A percentile compares a stretch with the other conserved stretches of the same genome.
These are phyloP conservation scores for Sisor rabdophorus DNA, from an alignment of 2,113 vertebrate genomes.

Conservation along the genomic window DNA sequence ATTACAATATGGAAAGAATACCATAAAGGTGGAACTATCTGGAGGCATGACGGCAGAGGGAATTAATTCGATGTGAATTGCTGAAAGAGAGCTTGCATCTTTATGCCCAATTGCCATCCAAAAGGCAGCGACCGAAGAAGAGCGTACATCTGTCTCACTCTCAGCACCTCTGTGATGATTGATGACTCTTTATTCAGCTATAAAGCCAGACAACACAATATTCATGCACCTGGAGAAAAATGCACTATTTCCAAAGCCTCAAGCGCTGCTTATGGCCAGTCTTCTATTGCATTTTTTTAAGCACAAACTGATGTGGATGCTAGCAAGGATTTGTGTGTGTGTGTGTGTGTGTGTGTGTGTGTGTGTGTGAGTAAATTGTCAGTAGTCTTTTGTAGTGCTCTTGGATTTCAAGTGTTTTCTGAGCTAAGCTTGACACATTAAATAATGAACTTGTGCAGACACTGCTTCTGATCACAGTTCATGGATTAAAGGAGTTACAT, in stretches of 20 bases:
- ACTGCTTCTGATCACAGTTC: slow-evolving; percentile 18
- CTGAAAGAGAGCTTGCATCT: slow-evolving; percentile 9
- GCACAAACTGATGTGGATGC: slow-evolving; percentile 27
- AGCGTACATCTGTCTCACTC: slow-evolving; percentile 23
- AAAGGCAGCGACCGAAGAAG: slow-evolving; percentile 10
- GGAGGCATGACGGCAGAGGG: neutral
- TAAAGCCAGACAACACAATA: slow-evolving; percentile 47
- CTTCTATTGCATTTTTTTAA: slow-evolving; percentile 24
- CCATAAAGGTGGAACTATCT: neutral
- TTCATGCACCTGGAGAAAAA: slow-evolving; percentile 35
- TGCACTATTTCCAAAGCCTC: slow-evolving; percentile 28
- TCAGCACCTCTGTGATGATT: slow-evolving; percentile 42
- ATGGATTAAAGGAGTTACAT: slow-evolving; percentile 13
- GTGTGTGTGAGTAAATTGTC: slow-evolving; percentile 9
- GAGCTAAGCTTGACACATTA: neutral
- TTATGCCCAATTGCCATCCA: neutral
- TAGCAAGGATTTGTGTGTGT: slow-evolving; percentile 26
- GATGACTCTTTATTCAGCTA: slow-evolving; percentile 46
- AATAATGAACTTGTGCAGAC: neutral
- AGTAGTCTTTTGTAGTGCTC: neutral
- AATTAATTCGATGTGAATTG: slow-evolving; percentile 42
- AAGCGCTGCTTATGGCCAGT: slow-evolving; percentile 32
- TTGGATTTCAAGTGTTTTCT: neutral
- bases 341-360: neutral
- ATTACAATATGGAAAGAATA: neutral